phyloP scores from a whole-genome alignment of 2,113 vertebrate genomes.

The Merops nubicus region DNA sequence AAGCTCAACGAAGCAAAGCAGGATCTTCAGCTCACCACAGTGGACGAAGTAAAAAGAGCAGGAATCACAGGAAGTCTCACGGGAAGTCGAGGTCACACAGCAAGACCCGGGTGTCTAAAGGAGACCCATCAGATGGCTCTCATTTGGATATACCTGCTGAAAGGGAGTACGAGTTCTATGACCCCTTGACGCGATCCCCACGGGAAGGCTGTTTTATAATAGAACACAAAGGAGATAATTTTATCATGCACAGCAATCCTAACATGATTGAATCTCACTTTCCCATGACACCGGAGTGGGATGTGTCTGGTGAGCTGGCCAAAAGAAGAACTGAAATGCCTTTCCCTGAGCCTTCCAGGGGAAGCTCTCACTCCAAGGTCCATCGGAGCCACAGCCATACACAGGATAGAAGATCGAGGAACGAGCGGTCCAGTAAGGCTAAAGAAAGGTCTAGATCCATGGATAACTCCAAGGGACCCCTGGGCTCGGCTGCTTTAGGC shows the following conservation, averaged over 20 bases:
- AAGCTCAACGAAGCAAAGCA: slow-evolving; percentile 91
- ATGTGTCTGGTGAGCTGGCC: slow-evolving; percentile 94
- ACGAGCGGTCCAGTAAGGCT: slow-evolving; percentile 93
- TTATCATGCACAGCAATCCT: slow-evolving; percentile 91
- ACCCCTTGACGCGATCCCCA: slow-evolving; percentile 85
- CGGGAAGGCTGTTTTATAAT: slow-evolving; percentile 90
- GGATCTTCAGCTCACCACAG: slow-evolving; percentile 93
- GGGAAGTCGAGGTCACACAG: slow-evolving; percentile 93
- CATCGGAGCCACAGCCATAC: slow-evolving; percentile 98
- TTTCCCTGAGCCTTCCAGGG: slow-evolving; percentile 95
- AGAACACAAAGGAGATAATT: slow-evolving; percentile 91
- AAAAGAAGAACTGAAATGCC: slow-evolving; percentile 98
- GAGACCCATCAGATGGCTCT: slow-evolving; percentile 91
- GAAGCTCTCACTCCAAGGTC: slow-evolving; percentile 93
- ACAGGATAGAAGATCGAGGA: slow-evolving; percentile 93
- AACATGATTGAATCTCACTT: slow-evolving; percentile 93
- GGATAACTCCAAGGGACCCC: slow-evolving; percentile 95
- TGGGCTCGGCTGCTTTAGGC: slow-evolving; percentile 85
- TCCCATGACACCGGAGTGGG: slow-evolving; percentile 97
- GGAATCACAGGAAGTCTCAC: slow-evolving; percentile 90
- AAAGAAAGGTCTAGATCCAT: slow-evolving; percentile 97
- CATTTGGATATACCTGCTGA: slow-evolving; percentile 87
- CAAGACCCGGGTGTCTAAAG: slow-evolving; percentile 90
- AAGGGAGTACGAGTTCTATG: slow-evolving; percentile 90
- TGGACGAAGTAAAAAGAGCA: slow-evolving; percentile 90